Base-by-base conservation (phyloP, 2,888 invertebrate species). In the Hirtodrosophila confusa region DNA sequence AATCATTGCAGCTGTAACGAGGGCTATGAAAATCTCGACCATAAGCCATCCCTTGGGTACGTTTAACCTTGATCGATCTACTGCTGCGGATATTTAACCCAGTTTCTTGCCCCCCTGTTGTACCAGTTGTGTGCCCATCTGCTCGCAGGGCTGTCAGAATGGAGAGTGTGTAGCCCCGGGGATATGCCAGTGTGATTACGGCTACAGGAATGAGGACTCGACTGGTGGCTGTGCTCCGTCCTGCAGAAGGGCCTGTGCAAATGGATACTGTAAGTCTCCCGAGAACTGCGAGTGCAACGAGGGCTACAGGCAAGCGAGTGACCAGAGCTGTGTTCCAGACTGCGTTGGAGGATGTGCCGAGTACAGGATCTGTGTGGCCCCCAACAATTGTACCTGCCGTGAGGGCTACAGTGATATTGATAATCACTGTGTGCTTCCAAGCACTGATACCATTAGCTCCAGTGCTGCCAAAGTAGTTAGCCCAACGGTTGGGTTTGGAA, bases 111-210 rank as follows among this genome's bases (percentile, higher is more conserved):
- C 17, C 17, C 17, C 6, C 1, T 24, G 2, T 10, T 12, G 4
- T 3, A 7, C 6, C 9, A 61, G 68, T 8, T 68, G 68, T 49
- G 41, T 60, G 10, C 69, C 68, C 2, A 4, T 12, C 27, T 67
- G 68, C 3, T 4, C 5, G 2, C n/a, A 4, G 0, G 45, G 12
- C 4, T 61, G 68, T 29, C 2, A 1, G 3, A 51, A 51, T 7
- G 68, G 50, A 0, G 3, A 9, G 7, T 66, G 67, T 27, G 4
- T 37, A n/a, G 50, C 24, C 0, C 54, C 60, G 0, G 35, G 51
- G 0, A 24, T 0, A 1, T 69, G 68, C 27, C 3, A 4, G 3
- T 69, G 68, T 24, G 3, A 48, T 5, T 4, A 1, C 1, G 68
- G 68, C 10, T 50, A 51, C 11, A 3, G 31, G 3, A 4, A 8